phyloP scores from a whole-genome alignment of 1,140 invertebrate species.

The Wasmannia auropunctata region DNA sequence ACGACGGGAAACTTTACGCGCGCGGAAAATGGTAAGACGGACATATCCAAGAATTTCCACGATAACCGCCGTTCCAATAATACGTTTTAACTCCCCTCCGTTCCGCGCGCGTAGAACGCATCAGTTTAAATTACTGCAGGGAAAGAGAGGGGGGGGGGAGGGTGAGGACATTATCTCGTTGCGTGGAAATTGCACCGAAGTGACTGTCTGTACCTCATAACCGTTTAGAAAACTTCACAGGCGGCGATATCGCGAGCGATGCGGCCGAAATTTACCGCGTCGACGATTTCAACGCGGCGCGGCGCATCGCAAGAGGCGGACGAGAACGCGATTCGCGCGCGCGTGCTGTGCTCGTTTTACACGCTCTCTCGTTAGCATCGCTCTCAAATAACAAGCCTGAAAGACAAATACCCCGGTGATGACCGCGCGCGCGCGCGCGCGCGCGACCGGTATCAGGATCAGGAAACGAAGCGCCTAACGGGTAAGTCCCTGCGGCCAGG shows the following conservation, averaged over 20 bases:
- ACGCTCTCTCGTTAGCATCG: slow-evolving; percentile 14
- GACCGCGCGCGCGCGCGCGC: slow-evolving; percentile 8
- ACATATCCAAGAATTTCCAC: slow-evolving; percentile 1
- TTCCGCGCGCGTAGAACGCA: not conserved
- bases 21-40: slow-evolving; percentile 5
- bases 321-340: not conserved
- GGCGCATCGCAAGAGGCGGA: not conserved
- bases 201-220: slow-evolving; percentile 2
- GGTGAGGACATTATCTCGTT: not conserved
- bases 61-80: slow-evolving; percentile 21
- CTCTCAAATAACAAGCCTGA: not conserved
- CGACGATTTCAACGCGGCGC: no score
- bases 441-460: no score
- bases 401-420: slow-evolving; percentile 16
- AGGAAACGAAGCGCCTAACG: slow-evolving; percentile 26
- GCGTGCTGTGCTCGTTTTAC: not conserved
- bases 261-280: not conserved
- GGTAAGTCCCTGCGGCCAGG: slow-evolving; percentile 7
- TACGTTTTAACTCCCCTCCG: no score
- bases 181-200: slow-evolving; percentile 14
- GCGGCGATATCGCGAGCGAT: not conserved
- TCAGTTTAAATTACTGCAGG: slow-evolving; percentile 34
- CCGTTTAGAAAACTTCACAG: slow-evolving; percentile 10
- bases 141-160: no score
- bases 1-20: not conserved